Conservation (phyloP, 2,888 invertebrate species). For the Cloeon dipterum region DNA sequence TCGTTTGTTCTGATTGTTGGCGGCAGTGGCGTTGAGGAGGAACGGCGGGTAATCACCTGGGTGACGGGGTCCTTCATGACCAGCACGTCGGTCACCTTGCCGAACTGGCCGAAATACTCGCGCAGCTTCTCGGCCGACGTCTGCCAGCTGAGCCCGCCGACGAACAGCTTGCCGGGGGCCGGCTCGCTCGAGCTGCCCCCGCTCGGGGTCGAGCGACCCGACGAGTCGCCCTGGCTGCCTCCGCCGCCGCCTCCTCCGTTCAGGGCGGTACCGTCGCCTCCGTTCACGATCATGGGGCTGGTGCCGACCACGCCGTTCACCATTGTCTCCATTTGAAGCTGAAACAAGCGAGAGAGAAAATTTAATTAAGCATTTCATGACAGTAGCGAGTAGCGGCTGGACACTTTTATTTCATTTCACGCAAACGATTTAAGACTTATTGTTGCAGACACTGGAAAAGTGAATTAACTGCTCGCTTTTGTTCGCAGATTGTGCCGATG, state of each 20-base stretch:
- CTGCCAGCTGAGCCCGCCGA: slow-evolving; percentile 83
- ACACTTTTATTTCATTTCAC: too few species aligned
- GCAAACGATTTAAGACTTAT: too few species aligned
- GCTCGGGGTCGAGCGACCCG: slow-evolving; percentile 18
- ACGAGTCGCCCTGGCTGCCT: slow-evolving; percentile 19
- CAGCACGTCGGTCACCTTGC: slow-evolving; percentile 71
- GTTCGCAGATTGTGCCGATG: slow-evolving; percentile 15
- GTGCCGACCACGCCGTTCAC: slow-evolving; percentile 2
- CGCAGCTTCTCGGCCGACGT: slow-evolving; percentile 79
- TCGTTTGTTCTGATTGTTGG: too few species aligned
- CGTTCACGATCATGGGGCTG: not conserved
- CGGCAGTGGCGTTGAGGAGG: too few species aligned
- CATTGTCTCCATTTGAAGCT: slow-evolving; percentile 1
- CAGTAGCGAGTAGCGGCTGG: too few species aligned
- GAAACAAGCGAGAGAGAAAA: too few species aligned
- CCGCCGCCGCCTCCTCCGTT: slow-evolving; percentile 19
- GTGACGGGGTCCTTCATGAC: slow-evolving; percentile 90
- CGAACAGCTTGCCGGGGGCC: slow-evolving; percentile 69
- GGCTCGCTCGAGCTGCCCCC: slow-evolving; percentile 25
- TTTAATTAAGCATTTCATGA: too few species aligned
- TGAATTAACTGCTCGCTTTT: too few species aligned
- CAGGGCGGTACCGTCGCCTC: slow-evolving; percentile 21
- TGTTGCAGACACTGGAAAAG: too few species aligned
- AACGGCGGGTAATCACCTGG: too few species aligned
- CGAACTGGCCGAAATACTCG: slow-evolving; percentile 82